Evolutionary conservation across 2,797 vertebrate species (phyloP), one percentile per base, ranked within the genome.

Genomic region (Sebastes trivittatus): DNA sequence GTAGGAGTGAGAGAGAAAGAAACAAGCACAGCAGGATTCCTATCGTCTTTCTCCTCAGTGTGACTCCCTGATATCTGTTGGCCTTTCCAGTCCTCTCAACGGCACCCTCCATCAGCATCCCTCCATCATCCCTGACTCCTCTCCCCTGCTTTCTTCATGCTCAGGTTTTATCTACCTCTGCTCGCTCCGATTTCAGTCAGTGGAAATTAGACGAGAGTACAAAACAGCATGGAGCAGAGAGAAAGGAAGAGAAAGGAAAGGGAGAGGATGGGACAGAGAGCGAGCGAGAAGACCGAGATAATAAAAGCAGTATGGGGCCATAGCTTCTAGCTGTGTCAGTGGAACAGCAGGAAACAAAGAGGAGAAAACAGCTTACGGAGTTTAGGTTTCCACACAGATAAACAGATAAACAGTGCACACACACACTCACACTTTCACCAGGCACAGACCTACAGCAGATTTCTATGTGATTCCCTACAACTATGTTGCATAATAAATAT

Each of bases 161-260:
- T 87, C 82, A 34, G 72, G 83, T 81, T 88, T 88, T 89, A 90
- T 88, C 81, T 60, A 66, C 69, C 78, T 83, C 72, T 59, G 58
- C 30, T 83, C 67, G 64, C 83, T 89, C 86, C 64, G 46, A 65
- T 91, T 88, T 89, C 86, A 89, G 58, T 61, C 59, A 20, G 84
- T 79, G 79, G 89, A 90, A 93, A 92, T 92, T 78, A 91, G 82
- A 90, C 86, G 55, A 58, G 64, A 75, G 85, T 63, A 72, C 72
- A 72, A 83, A 80, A 69, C 85, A 88, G 86, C 85, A 72, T 80
- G 89, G 42, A 69, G 55, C 14, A 46, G 52, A 54, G 60, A 69
- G 65, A 76, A 71, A 75, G 62, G 11, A 66, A 72, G 62, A 67
- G 68, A 59, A 62, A 60, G 38, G 18, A 32, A 38, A 56, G 77